Evolutionary conservation across 2,888 invertebrate species (phyloP).

Genomic region (Campoplex nolae): DNA sequence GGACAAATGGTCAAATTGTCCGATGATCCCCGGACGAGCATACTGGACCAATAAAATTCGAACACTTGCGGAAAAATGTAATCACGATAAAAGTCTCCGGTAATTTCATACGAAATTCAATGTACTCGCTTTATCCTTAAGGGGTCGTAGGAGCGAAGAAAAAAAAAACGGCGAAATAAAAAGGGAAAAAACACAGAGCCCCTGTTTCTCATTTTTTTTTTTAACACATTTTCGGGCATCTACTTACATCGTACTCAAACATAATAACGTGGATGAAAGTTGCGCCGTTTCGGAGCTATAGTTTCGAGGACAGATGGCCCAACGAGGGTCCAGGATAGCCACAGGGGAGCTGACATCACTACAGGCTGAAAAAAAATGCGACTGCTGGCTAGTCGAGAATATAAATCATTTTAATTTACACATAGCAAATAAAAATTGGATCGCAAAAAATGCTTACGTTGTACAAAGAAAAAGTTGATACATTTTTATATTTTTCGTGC

Average conservation of each 20-base stretch:
- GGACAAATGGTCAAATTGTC: constrained; percentile 12
- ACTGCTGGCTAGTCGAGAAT: neutral
- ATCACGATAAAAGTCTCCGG: constrained; percentile 50
- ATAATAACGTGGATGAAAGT: constrained; percentile 59
- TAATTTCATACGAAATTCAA: constrained; percentile 57
- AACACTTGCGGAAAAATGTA: constrained; percentile 44
- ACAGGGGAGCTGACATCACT: constrained; percentile 27
- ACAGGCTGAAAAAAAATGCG: constrained; percentile 49
- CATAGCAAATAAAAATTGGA: neutral
- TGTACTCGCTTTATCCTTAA: constrained; percentile 39
- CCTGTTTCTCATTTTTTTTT: constrained; percentile 42
- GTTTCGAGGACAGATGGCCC: constrained; percentile 59
- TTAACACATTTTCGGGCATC: constrained; percentile 49
- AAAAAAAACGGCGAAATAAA: neutral
- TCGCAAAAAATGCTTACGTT: neutral
- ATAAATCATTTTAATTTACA: constrained; percentile 22
- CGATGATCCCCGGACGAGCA: neutral
- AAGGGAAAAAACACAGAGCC: constrained; percentile 4
- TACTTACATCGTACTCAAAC: constrained; percentile 57
- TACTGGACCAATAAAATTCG: constrained; percentile 26
- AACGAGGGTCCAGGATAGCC: constrained; percentile 46
- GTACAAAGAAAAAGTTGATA: neutral
- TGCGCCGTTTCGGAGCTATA: constrained; percentile 26
- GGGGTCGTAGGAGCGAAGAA: constrained; percentile 13
- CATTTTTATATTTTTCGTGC: neutral